phyloP scores from a whole-genome alignment of 2,888 invertebrate species.

The Lymantria monacha region DNA sequence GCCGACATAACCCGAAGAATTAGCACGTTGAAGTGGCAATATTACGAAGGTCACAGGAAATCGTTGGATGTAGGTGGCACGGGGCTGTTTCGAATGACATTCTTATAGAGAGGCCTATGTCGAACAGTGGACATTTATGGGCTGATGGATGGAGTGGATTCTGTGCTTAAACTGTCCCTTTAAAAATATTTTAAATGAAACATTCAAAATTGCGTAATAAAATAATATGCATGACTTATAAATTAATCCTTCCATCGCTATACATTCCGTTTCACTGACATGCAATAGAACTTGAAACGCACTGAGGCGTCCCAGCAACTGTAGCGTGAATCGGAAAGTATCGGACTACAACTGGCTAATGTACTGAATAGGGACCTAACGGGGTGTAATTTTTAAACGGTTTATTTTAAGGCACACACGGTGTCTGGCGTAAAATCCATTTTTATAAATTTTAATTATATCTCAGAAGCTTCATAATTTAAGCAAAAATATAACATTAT shows the following conservation, averaged over 20 bases:
- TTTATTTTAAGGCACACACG: slow-evolving; percentile 11
- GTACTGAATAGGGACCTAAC: slow-evolving; percentile 30
- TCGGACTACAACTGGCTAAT: slow-evolving; percentile 28
- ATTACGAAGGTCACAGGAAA: too few species aligned
- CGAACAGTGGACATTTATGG: too few species aligned
- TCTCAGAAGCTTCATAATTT: neutral
- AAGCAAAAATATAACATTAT: neutral
- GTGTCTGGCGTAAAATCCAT: neutral
- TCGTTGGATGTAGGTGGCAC: too few species aligned
- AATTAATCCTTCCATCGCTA: slow-evolving; percentile 23
- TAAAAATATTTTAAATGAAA: neutral
- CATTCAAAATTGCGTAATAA: slow-evolving; percentile 3
- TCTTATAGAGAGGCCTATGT: too few species aligned
- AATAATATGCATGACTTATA: slow-evolving; percentile 23
- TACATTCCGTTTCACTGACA: slow-evolving; percentile 29
- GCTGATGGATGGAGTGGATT: too few species aligned
- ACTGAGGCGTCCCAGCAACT: slow-evolving; percentile 19
- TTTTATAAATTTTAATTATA: neutral
- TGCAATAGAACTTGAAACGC: slow-evolving; percentile 30
- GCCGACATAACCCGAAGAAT: too few species aligned
- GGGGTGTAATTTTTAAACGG: slow-evolving; percentile 13
- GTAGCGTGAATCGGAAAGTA: slow-evolving; percentile 30
- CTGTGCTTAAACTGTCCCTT: too few species aligned
- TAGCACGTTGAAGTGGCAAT: too few species aligned
- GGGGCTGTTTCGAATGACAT: too few species aligned